A percentile compares a stretch with the other conserved stretches of the same genome.
Evolutionary conservation across 2,113 vertebrate genomes (phyloP).

Genomic region (Phyllostomus hastatus): DNA sequence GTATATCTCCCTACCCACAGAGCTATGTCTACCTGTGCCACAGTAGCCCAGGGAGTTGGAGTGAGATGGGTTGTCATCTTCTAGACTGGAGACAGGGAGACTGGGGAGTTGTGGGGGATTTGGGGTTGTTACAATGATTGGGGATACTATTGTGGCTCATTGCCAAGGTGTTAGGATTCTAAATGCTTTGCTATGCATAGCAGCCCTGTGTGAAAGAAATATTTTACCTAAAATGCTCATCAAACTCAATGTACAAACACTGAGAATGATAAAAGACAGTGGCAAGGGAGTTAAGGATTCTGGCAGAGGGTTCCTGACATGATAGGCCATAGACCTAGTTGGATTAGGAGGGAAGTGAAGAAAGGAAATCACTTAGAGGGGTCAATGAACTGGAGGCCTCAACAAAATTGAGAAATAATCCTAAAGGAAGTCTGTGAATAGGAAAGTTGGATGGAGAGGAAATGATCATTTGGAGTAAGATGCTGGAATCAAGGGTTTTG

Average conservation of each 20-base stretch:
- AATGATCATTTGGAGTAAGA: background rate
- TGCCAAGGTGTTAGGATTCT: background rate
- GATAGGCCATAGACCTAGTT: background rate
- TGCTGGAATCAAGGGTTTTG: background rate
- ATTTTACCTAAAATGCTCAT: background rate
- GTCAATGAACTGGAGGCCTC: background rate
- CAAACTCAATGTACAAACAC: background rate
- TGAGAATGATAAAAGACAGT: background rate
- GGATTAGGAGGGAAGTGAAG: background rate
- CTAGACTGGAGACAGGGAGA: background rate
- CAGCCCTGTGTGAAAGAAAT: background rate
- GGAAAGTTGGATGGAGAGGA: background rate
- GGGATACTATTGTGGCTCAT: background rate
- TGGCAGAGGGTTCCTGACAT: background rate
- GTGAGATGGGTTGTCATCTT: background rate
- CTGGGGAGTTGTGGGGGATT: background rate
- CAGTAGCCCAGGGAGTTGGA: background rate
- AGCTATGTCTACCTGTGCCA: background rate
- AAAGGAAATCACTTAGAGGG: background rate
- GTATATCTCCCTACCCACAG: background rate
- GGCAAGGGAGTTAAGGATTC: background rate
- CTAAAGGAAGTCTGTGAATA: background rate
- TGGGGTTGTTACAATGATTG: background rate
- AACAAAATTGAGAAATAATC: background rate
- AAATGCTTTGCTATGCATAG: background rate